A percentile compares a stretch with the other conserved stretches of the same genome.
Conservation (phyloP, 1,140 invertebrate genomes). For the Asobara japonica region DNA sequence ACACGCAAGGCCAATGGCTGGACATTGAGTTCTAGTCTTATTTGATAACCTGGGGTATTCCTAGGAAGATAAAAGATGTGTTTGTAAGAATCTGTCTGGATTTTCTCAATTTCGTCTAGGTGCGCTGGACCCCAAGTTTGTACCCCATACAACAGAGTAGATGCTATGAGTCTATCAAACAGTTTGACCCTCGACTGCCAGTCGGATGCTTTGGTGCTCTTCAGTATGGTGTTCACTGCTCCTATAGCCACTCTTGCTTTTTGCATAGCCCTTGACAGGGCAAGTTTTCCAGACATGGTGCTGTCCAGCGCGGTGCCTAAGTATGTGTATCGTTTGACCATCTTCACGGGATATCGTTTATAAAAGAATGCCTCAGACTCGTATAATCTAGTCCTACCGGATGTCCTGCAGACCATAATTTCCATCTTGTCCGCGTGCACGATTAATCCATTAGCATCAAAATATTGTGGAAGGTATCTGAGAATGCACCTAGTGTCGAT, state of each 20-base stretch:
- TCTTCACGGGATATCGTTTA: not conserved
- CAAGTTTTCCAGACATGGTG: not conserved
- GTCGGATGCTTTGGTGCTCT: not conserved
- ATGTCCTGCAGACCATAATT: conserved; percentile 37
- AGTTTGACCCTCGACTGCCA: not conserved
- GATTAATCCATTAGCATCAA: conserved; percentile 25
- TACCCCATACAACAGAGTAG: conserved; percentile 3
- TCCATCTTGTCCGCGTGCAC: conserved; percentile 41
- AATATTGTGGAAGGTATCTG: conserved; percentile 33
- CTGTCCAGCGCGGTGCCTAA: not conserved
- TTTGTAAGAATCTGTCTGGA: conserved; percentile 10
- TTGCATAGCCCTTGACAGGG: not conserved
- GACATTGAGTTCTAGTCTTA: conserved; percentile 9
- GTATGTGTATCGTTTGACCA: not conserved
- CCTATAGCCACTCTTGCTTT: conserved; percentile 20
- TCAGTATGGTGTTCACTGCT: not conserved
- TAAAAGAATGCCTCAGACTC: not conserved
- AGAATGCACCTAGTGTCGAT: conserved; percentile 29
- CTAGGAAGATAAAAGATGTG: conserved; percentile 9
- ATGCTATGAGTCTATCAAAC: not conserved
- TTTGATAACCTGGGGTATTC: conserved; percentile 6
- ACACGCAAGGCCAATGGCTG: not conserved
- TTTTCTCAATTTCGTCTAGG: not conserved
- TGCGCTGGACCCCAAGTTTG: not conserved
- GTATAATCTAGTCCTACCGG: not conserved